These are phyloP conservation scores for Poecilia latipinna DNA, from an alignment of 2,113 vertebrate genomes.

Conservation along the genomic window DNA sequence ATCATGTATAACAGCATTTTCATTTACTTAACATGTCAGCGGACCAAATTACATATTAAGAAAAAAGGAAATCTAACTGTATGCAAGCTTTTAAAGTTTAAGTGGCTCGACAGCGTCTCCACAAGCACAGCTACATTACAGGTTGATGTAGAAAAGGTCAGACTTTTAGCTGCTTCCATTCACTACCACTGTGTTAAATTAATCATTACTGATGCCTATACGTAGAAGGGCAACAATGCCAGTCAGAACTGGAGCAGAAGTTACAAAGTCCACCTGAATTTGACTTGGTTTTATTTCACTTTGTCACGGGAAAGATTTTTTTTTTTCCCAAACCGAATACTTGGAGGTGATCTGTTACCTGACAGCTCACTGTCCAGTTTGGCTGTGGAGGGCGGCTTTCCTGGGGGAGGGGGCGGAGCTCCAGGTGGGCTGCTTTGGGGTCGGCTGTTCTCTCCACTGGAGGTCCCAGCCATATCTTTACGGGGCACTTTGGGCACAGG, in stretches of 20 bases:
- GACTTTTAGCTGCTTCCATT: too few relatives aligned
- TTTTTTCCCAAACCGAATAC: background rate
- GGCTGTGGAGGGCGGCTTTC: conserved; percentile 57
- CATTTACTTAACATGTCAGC: too few relatives aligned
- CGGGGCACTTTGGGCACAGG: conserved; percentile 89
- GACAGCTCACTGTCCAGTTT: conserved; percentile 72
- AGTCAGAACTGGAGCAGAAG: too few relatives aligned
- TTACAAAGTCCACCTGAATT: too few relatives aligned
- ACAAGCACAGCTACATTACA: background rate
- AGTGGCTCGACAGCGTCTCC: too few relatives aligned
- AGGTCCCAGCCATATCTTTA: conserved; percentile 87
- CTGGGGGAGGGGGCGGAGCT: conserved; percentile 74
- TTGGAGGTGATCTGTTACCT: conserved; percentile 53
- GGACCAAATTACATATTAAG: too few relatives aligned
- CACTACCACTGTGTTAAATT: too few relatives aligned
- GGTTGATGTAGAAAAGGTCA: too few relatives aligned
- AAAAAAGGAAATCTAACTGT: background rate
- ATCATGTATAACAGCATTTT: too few relatives aligned
- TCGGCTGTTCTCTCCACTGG: conserved; percentile 86
- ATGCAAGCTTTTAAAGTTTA: background rate
- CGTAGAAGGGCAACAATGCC: too few relatives aligned
- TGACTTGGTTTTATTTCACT: too few relatives aligned
- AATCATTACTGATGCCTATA: too few relatives aligned
- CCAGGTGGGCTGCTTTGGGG: conserved; percentile 83
- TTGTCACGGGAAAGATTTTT: background rate